A percentile compares a stretch with the other conserved stretches of the same genome.
phyloP scores from a whole-genome alignment of 1,140 invertebrate species.

The Hetaerina americana region DNA sequence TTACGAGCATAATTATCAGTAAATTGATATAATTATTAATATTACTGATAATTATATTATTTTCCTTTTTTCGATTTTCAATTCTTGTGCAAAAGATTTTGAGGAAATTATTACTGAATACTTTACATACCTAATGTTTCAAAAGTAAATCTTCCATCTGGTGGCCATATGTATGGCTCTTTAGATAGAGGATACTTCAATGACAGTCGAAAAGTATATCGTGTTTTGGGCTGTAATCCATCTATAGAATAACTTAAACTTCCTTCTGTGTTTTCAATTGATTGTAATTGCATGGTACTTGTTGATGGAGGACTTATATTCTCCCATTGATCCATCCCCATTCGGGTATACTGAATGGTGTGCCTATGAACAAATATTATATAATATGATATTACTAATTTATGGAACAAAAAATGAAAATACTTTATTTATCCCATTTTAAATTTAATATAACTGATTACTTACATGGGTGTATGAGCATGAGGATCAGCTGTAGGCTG shows the following conservation, averaged over 20 bases:
- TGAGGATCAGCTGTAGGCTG: constrained; percentile 21
- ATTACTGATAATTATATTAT: not conserved
- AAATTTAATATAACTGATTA: not conserved
- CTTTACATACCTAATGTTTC: constrained; percentile 51
- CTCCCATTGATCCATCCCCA: not conserved
- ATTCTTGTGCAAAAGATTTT: not conserved
- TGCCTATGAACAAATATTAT: not conserved
- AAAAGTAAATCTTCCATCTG: constrained; percentile 50
- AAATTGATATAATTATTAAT: too few relatives aligned
- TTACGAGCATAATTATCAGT: too few relatives aligned
- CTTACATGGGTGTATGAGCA: not conserved
- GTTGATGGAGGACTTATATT: not conserved
- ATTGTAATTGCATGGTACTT: too few relatives aligned
- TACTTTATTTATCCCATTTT: too few relatives aligned
- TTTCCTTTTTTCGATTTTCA: not conserved
- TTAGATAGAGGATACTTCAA: constrained; percentile 46
- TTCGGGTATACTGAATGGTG: not conserved
- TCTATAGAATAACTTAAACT: not conserved
- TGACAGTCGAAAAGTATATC: constrained; percentile 59
- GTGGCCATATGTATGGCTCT: constrained; percentile 50
- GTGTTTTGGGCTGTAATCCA: constrained; percentile 47
- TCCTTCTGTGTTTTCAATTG: too few relatives aligned
- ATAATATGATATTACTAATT: not conserved
- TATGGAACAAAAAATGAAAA: too few relatives aligned
- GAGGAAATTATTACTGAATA: not conserved